Evolutionary conservation across 2,113 vertebrate genomes (phyloP).

Genomic region (Oncorhynchus keta): DNA sequence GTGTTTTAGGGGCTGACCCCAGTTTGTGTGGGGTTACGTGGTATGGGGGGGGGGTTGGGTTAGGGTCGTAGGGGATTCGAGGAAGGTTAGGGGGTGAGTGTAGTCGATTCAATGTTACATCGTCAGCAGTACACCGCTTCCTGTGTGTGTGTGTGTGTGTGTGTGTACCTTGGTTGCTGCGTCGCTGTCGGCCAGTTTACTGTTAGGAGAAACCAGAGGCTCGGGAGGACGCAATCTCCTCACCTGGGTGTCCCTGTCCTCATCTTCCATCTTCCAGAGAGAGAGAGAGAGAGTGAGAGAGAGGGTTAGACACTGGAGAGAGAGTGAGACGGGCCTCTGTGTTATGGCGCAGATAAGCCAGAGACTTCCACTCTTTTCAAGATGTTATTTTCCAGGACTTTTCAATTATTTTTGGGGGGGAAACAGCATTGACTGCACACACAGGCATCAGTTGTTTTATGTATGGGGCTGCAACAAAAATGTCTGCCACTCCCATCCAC

Average conservation of each 20-base stretch:
- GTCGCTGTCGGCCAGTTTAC: constrained; percentile 63
- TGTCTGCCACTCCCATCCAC: too few relatives aligned
- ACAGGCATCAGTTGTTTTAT: too few relatives aligned
- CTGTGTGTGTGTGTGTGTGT: background rate
- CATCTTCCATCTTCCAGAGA: constrained; percentile 45
- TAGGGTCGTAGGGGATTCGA: background rate
- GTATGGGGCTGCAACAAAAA: too few relatives aligned
- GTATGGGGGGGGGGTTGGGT: background rate
- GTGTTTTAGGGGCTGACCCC: background rate
- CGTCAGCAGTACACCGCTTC: too few relatives aligned
- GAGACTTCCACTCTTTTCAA: too few relatives aligned
- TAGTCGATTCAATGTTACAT: too few relatives aligned
- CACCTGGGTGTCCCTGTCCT: constrained; percentile 63
- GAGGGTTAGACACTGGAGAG: constrained; percentile 9
- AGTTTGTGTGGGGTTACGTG: background rate
- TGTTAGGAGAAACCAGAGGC: constrained; percentile 49
- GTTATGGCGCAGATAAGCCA: background rate
- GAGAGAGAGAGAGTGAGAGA: background rate
- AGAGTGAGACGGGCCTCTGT: background rate
- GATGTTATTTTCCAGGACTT: too few relatives aligned
- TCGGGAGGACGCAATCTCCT: constrained; percentile 57
- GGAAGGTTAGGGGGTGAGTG: too few relatives aligned
- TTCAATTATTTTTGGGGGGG: too few relatives aligned
- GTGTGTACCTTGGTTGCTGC: constrained; percentile 62
- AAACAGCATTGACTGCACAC: too few relatives aligned